Evolutionary conservation across 2,797 vertebrate genomes (phyloP), one percentile per base, ranked within the genome.

Genomic region (Octomys mimax): DNA sequence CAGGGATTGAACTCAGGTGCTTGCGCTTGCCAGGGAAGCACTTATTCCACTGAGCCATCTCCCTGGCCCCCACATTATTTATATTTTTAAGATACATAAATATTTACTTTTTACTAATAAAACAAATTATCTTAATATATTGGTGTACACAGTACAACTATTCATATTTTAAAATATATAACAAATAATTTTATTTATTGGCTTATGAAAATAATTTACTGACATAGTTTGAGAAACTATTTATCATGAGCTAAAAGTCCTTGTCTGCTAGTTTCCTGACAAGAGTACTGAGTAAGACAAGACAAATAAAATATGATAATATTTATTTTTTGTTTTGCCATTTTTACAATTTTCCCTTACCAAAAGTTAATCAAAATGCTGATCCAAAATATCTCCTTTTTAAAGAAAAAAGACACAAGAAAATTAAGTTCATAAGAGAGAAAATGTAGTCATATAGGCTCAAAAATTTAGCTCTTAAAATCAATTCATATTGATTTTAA

Each of bases 121-220:
- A 82, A 95, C 46, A 33, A 73, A 42, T 0, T 80, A 54, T 49
- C 78, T 88, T 59, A 92, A 87, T 57, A 6, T 57, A 81, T 21
- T 4, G 52, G 49, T 86, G 6, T 49, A 52, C 8, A 7, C 19
- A 79, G 3, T n/a, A 83, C 0, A 93, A 21, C 16, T 61, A 87
- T 87, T 22, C 1, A 11, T 66, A 73, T 83, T 92, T 95, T 28
- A 93, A 96, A 73, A 70, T 75, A 89, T 75, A 64, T 93, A 36
- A 42, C 1, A 64, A 89, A 0, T 78, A 75, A 59, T 85, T 77
- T n/a, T 0, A 87, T 28, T 89, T 83, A 70, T 61, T 77, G 3
- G 0, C 4, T 5, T 75, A 89, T 94, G 66, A 82, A 91, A 80
- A 0, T 13, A 42, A 84, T 94, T 68, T 62, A 75, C 6, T 68